These are phyloP conservation scores for Linepithema humile DNA, from an alignment of 1,140 invertebrate genomes.

Conservation along the genomic window DNA sequence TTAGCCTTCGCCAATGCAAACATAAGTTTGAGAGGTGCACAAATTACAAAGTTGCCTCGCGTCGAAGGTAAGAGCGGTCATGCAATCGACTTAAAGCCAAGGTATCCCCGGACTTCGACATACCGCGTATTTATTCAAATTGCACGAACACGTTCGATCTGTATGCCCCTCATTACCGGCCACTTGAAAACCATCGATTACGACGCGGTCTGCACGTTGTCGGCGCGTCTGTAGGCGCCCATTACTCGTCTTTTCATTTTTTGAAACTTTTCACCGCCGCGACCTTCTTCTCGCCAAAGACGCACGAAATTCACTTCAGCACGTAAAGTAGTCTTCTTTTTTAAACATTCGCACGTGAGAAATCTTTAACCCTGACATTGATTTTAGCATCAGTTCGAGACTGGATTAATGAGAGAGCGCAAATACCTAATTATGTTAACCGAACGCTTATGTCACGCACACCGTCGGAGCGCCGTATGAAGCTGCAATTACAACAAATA, in stretches of 20 bases:
- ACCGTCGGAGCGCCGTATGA: background rate
- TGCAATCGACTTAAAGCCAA: slow-evolving; percentile 40
- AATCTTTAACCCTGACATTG: slow-evolving; percentile 12
- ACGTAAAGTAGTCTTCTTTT: slow-evolving; percentile 41
- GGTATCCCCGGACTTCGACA: slow-evolving; percentile 1
- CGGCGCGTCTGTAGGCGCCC: slow-evolving; percentile 2
- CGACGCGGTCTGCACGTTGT: slow-evolving; percentile 25
- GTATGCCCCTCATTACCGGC: slow-evolving; percentile 50
- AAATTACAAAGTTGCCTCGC: slow-evolving; percentile 15
- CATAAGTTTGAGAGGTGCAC: slow-evolving; percentile 8
- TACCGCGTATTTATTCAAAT: slow-evolving; percentile 66
- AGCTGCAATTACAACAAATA: slow-evolving; percentile 40
- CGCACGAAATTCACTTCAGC: slow-evolving; percentile 29
- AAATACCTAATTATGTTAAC: slow-evolving; percentile 42
- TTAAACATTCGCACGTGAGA: slow-evolving; percentile 14
- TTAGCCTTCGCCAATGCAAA: slow-evolving; percentile 20
- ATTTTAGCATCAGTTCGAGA: slow-evolving; percentile 13
- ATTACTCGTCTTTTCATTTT: slow-evolving; percentile 25
- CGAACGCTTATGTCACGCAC: slow-evolving; percentile 10
- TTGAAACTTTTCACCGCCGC: slow-evolving; percentile 33
- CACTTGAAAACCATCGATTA: slow-evolving; percentile 55
- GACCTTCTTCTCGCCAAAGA: slow-evolving; percentile 15
- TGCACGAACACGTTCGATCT: slow-evolving; percentile 33
- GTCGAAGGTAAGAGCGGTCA: slow-evolving; percentile 19
- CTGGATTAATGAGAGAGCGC: slow-evolving; percentile 40